Evolutionary conservation across 2,797 vertebrate genomes (phyloP).

Genomic region (Sebastes variabilis): DNA sequence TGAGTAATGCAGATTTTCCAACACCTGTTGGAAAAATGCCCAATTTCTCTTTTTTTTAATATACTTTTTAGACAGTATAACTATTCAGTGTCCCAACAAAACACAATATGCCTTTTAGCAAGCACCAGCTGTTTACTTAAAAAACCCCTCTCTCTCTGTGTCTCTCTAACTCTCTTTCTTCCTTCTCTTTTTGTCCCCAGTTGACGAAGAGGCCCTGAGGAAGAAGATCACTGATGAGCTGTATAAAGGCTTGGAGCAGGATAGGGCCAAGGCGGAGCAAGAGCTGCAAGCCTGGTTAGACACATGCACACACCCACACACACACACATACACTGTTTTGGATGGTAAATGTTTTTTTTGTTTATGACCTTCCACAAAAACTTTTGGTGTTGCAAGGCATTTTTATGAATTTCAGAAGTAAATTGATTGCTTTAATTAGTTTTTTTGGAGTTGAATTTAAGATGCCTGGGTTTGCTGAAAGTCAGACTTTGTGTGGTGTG

Average conservation of each 20-base stretch:
- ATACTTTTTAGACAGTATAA: neutral
- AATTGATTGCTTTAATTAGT: neutral
- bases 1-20: conserved; percentile 11
- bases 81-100: neutral
- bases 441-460: neutral
- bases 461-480: neutral
- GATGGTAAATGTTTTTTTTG: neutral
- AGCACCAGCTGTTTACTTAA: conserved; percentile 29
- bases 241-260: conserved; percentile 86
- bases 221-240: conserved; percentile 92
- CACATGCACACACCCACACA: neutral
- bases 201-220: conserved; percentile 90
- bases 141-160: neutral
- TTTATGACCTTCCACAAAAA: neutral
- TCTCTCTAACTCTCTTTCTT: neutral
- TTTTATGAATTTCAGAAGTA: neutral
- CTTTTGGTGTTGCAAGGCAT: neutral
- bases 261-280: conserved; percentile 86
- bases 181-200: conserved; percentile 67
- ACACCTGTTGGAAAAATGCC: neutral
- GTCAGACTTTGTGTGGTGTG: neutral
- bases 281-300: conserved; percentile 90
- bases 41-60: neutral
- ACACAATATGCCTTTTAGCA: conserved; percentile 10
- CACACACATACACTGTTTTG: neutral